phyloP scores from a whole-genome alignment of 2,113 vertebrate genomes.

The Actinemys pallida region DNA sequence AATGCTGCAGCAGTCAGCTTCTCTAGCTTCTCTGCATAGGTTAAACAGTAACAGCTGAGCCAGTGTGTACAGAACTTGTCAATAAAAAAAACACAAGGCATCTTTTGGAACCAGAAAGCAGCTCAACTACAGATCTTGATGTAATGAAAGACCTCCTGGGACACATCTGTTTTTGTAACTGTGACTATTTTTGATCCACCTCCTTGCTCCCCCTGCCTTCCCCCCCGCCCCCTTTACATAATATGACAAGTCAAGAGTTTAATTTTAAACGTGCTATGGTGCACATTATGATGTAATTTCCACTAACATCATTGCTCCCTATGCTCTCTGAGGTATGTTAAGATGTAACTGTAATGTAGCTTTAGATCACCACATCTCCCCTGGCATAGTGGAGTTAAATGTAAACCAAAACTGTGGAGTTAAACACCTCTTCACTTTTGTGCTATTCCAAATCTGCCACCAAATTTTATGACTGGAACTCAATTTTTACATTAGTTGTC shows the following conservation, averaged over 20 bases:
- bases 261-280: neutral
- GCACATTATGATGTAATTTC: neutral
- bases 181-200: neutral
- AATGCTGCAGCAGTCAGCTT: neutral
- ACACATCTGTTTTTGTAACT: neutral
- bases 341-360: neutral
- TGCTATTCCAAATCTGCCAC: neutral
- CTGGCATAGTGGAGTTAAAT: neutral
- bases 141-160: neutral
- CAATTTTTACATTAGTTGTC: neutral
- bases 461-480: neutral
- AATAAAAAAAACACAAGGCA: neutral
- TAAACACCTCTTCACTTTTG: neutral
- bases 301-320: neutral
- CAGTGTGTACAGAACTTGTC: neutral
- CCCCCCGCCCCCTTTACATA: rapidly evolving
- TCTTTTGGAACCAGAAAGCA: neutral
- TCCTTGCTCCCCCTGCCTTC: neutral
- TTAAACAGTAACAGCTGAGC: neutral
- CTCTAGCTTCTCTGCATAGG: neutral
- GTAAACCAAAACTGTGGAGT: neutral
- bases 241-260: neutral
- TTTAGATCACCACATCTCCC: neutral
- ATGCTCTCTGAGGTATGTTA: neutral
- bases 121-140: neutral